phyloP scores from a whole-genome alignment of 2,888 invertebrate genomes.

The Leptarthrus brevirostris region DNA sequence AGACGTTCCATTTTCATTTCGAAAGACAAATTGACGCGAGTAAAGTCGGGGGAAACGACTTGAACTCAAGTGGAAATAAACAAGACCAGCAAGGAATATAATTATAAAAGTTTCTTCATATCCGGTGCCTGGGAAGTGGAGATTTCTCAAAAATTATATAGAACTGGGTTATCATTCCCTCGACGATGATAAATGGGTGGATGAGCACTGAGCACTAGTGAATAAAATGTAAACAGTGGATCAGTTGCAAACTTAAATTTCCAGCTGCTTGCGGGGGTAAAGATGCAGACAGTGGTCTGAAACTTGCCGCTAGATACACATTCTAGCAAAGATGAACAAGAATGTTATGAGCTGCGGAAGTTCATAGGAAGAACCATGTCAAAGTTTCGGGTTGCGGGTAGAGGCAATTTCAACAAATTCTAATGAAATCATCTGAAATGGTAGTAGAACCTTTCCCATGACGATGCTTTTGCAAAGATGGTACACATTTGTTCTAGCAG shows the following conservation, averaged over 20 bases:
- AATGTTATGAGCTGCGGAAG: slow-evolving; percentile 3
- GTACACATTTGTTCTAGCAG: too few relatives aligned
- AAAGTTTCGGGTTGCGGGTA: slow-evolving; percentile 28
- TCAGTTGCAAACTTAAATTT: slow-evolving; percentile 12
- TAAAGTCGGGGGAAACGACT: not conserved
- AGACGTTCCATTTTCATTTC: not conserved
- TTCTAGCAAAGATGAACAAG: not conserved
- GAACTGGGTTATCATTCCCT: not conserved
- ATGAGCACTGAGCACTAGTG: slow-evolving; percentile 1
- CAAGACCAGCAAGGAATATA: slow-evolving; percentile 22
- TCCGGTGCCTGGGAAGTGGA: not conserved
- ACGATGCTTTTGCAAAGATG: too few relatives aligned
- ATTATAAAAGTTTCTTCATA: slow-evolving; percentile 38
- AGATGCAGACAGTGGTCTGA: slow-evolving; percentile 1
- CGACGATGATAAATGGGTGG: slow-evolving; percentile 35
- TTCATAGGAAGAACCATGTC: slow-evolving; percentile 18
- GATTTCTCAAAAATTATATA: not conserved
- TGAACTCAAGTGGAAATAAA: slow-evolving; percentile 30
- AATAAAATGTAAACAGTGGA: slow-evolving; percentile 37
- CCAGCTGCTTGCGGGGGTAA: not conserved
- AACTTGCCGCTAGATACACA: not conserved
- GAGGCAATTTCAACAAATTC: slow-evolving; percentile 17
- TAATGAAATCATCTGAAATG: slow-evolving; percentile 28
- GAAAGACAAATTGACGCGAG: not conserved
- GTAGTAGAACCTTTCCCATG: too few relatives aligned